Evolutionary conservation across 2,888 invertebrate genomes (phyloP).

Genomic region (Diarsia dahlii): DNA sequence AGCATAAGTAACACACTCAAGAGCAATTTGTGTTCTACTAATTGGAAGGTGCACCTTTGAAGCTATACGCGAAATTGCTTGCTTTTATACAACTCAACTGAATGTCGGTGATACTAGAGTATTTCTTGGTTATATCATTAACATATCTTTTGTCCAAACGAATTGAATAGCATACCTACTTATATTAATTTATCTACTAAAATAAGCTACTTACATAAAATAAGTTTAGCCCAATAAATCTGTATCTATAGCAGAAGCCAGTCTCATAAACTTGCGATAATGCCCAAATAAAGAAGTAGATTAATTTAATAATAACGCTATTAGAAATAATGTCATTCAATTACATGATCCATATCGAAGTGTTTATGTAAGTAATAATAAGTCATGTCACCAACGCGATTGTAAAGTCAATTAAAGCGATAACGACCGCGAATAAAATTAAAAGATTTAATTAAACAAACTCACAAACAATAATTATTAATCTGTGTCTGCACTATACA

Average conservation of each 20-base stretch:
- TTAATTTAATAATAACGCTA: background rate
- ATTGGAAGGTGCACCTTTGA: constrained; percentile 33
- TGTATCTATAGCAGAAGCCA: no score
- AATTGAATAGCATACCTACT: background rate
- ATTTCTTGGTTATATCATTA: background rate
- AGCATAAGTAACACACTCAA: constrained; percentile 7
- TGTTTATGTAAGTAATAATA: constrained; percentile 11
- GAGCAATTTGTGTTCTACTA: constrained; percentile 17
- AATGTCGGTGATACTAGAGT: background rate
- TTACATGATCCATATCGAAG: constrained; percentile 29
- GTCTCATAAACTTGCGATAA: no score
- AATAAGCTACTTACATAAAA: no score
- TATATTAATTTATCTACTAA: no score
- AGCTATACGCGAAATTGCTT: background rate
- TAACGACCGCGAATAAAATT: constrained; percentile 18
- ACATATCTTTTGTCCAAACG: background rate
- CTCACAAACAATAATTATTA: background rate
- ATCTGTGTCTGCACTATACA: background rate
- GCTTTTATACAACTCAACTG: background rate
- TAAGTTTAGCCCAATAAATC: background rate
- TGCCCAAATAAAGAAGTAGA: background rate
- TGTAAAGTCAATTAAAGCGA: constrained; percentile 25
- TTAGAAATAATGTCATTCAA: constrained; percentile 34
- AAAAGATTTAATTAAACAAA: constrained; percentile 5
- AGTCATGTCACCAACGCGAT: constrained; percentile 19